Conservation (phyloP, 2,113 vertebrate genomes). For the Stegostoma tigrinum region DNA sequence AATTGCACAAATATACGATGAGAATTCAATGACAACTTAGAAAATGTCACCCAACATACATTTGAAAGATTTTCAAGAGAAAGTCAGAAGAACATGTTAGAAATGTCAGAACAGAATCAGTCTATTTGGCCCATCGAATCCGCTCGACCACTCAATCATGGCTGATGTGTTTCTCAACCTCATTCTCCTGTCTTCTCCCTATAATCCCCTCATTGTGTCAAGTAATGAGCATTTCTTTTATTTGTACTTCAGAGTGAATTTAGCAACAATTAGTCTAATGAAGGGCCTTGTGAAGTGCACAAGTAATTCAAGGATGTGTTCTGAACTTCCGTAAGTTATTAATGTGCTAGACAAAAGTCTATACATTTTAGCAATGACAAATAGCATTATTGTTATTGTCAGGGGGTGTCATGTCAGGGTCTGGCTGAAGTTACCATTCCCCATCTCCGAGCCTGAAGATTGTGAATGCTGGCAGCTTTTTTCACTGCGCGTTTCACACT, state of each 20-base stretch:
- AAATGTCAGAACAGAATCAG: too few relatives aligned
- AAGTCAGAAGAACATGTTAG: too few relatives aligned
- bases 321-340: not conserved
- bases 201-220: too few relatives aligned
- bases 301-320: not conserved
- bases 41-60: not conserved
- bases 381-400: not conserved
- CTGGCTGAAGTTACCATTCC: not conserved
- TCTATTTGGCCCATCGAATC: too few relatives aligned
- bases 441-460: not conserved
- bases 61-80: not conserved
- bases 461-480: not conserved
- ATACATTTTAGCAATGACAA: not conserved
- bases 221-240: not conserved
- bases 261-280: not conserved
- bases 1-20: not conserved
- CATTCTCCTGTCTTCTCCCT: too few relatives aligned
- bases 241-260: not conserved
- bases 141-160: too few relatives aligned
- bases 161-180: too few relatives aligned
- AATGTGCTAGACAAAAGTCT: not conserved
- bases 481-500: not conserved
- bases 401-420: not conserved
- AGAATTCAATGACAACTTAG: not conserved
- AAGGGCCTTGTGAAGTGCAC: not conserved